Evolutionary conservation across 2,113 vertebrate species (phyloP).

Genomic region (Aphyosemion australe): DNA sequence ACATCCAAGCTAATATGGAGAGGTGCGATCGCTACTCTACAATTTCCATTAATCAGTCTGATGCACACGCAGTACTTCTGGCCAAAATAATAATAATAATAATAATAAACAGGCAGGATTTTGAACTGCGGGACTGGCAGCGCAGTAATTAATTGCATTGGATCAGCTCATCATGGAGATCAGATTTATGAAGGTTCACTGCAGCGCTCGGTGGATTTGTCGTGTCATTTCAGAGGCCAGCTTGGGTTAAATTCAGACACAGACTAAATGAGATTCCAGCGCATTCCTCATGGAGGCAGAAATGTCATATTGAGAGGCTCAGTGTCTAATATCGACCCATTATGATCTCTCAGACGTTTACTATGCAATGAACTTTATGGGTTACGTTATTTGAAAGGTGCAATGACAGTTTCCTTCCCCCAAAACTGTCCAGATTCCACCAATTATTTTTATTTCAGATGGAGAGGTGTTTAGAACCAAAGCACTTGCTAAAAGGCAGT

Average conservation of each 20-base stretch:
- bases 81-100: constrained; percentile 15
- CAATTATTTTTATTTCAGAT: too few relatives aligned
- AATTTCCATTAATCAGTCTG: constrained; percentile 13
- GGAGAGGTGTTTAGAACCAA: too few relatives aligned
- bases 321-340: constrained; percentile 1
- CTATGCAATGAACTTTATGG: constrained; percentile 1
- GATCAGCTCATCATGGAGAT: constrained; percentile 14
- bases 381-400: not conserved
- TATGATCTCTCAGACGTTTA: not conserved
- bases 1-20: constrained; percentile 12
- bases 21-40: constrained; percentile 3
- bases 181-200: constrained; percentile 7
- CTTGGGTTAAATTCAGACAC: constrained; percentile 4
- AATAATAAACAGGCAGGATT: not conserved
- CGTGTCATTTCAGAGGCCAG: constrained; percentile 7
- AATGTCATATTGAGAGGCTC: not conserved
- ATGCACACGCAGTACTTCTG: constrained; percentile 1
- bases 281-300: not conserved
- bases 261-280: constrained; percentile 1
- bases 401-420: too few relatives aligned
- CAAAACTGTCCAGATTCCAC: too few relatives aligned
- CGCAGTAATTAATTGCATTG: constrained; percentile 18
- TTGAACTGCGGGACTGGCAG: constrained; percentile 16
- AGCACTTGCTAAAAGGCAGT: too few relatives aligned
- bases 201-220: constrained; percentile 14